Evolutionary conservation across 2,888 invertebrate genomes (phyloP).

Genomic region (Luffia ferchaultella): DNA sequence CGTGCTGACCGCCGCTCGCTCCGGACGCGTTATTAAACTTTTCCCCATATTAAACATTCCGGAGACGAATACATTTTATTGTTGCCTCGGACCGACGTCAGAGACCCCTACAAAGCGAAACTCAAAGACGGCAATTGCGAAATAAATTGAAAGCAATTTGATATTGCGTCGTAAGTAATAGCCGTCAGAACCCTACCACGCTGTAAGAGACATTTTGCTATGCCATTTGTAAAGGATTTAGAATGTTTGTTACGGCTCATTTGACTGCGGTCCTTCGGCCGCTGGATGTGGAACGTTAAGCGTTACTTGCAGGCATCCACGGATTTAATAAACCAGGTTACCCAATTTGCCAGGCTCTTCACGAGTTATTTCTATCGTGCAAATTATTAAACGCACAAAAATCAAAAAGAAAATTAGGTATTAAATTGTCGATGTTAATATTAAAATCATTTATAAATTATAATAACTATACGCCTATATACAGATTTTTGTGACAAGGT

Average conservation of each 20-base stretch:
- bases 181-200: slow-evolving; percentile 52
- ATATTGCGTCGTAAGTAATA: slow-evolving; percentile 67
- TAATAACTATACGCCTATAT: too few species aligned
- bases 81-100: slow-evolving; percentile 66
- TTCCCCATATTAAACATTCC: slow-evolving; percentile 70
- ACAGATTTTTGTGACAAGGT: too few species aligned
- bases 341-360: too few species aligned
- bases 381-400: too few species aligned
- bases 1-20: slow-evolving; percentile 45
- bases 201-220: slow-evolving; percentile 51
- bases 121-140: slow-evolving; percentile 68
- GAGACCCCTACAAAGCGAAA: slow-evolving; percentile 66
- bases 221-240: slow-evolving; percentile 36
- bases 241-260: slow-evolving; percentile 42
- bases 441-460: too few species aligned
- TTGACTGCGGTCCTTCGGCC: slow-evolving; percentile 20
- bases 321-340: too few species aligned
- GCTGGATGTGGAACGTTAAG: neutral
- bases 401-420: too few species aligned
- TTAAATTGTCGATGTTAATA: too few species aligned
- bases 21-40: slow-evolving; percentile 67
- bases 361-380: too few species aligned
- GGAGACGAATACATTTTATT: slow-evolving; percentile 68
- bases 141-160: slow-evolving; percentile 68
- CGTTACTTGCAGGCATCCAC: neutral